These are phyloP conservation scores for Hirtodrosophila cameraria DNA, from an alignment of 2,888 invertebrate genomes.

Conservation along the genomic window DNA sequence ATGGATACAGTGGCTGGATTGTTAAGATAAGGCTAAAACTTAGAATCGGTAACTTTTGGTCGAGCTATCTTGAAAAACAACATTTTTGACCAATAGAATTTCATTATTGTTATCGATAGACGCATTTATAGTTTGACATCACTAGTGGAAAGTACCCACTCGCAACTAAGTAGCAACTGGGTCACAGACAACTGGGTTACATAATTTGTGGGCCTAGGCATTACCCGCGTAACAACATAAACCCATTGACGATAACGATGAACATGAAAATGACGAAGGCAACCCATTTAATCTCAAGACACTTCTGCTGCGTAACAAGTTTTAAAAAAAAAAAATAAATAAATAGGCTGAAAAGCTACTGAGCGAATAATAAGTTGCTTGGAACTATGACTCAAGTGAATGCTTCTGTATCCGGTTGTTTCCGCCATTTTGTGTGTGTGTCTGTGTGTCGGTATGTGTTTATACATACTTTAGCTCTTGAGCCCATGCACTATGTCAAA, in stretches of 20 bases:
- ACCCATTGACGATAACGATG: neutral
- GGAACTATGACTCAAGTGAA: conserved; percentile 27
- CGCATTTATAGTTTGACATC: too few relatives aligned
- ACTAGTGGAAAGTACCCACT: too few relatives aligned
- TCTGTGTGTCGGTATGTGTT: conserved; percentile 3
- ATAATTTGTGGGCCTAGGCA: conserved; percentile 1
- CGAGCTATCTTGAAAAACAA: too few relatives aligned
- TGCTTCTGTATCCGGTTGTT: conserved; percentile 20
- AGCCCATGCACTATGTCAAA: too few relatives aligned
- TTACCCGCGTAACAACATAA: neutral
- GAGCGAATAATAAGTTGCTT: conserved; percentile 1
- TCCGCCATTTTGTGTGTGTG: conserved; percentile 6
- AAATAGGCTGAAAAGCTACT: neutral
- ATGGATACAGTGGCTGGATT: too few relatives aligned
- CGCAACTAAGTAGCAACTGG: too few relatives aligned
- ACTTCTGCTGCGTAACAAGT: neutral
- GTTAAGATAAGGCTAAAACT: too few relatives aligned
- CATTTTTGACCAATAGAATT: too few relatives aligned
- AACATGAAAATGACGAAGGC: conserved; percentile 6
- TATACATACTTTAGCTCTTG: conserved; percentile 47
- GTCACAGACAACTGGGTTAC: neutral
- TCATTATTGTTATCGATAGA: too few relatives aligned
- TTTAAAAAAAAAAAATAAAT: too few relatives aligned
- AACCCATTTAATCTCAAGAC: conserved; percentile 14
- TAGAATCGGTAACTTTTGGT: too few relatives aligned